Base-by-base conservation (phyloP, 2,888 invertebrate genomes). In the Leptodirus hochenwartii region DNA sequence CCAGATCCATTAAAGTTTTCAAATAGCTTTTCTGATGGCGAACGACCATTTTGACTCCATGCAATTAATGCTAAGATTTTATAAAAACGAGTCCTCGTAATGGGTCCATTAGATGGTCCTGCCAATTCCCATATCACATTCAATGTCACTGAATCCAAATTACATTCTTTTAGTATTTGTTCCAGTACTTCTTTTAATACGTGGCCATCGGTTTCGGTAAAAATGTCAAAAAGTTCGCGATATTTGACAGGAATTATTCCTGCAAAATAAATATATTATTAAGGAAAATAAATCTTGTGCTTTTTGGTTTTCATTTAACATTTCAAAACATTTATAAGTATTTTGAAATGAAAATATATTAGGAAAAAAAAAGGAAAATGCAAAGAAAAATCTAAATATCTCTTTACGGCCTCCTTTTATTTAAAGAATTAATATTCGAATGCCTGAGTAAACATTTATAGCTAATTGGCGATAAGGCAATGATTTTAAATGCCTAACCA, bases 41-140 rank as follows among this genome's bases (percentile, higher is more conserved):
- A 53, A 45, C 63, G 64, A 14, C 64, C 65, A 41, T 66, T 64
- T 39, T 67, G 66, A 5, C 64, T 61, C 51, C 63, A 63, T 3
- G 62, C 65, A 24, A 65, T 53, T 25, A 66, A 49, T 3, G 66
- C 66, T 26, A 67, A 48, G 5, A 62, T 63, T 47, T 65, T 66
- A 44, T 64, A 67, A 14, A 67, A 47, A 44, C 55, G 59, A 15
- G 59, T 62, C 36, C 65, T 51, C 13, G 57, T 59, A 5, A 66
- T 48, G 32, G 53, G 51, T 13, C 60, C 61, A 34, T 59, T 54
- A 29, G 57, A 53, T 32, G 59, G 54, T 32, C 62, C 62, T 5
- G 61, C 58, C 30, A 64, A 38, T 34, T 64, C 61, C 62, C 63
- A 64, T 44, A 67, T 64, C 47, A 56, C 46, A 43, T 61, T 61